phyloP scores from a whole-genome alignment of 1,140 invertebrate species.

The Bicyclus anynana region DNA sequence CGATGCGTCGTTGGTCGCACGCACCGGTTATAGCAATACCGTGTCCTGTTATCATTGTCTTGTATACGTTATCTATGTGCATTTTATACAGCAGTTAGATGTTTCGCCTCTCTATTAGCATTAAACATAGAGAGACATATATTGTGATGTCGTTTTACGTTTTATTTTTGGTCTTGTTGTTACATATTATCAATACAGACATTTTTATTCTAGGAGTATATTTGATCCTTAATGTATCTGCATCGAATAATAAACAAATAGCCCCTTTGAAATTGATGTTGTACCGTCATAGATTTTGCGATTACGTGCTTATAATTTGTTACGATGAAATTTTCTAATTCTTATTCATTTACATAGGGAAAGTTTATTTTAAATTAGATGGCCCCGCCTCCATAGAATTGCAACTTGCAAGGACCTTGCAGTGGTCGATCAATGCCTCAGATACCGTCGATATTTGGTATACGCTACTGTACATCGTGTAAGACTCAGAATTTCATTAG shows the following conservation, averaged over 20 bases:
- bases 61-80: constrained; percentile 72
- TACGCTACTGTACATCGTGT: constrained; percentile 42
- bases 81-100: constrained; percentile 70
- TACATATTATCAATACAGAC: constrained; percentile 45
- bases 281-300: constrained; percentile 59
- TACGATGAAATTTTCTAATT: constrained; percentile 48
- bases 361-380: constrained; percentile 64
- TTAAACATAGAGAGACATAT: constrained; percentile 57
- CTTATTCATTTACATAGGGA: constrained; percentile 57
- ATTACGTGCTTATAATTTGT: constrained; percentile 52
- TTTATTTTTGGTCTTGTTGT: constrained; percentile 70
- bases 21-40: constrained; percentile 54
- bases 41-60: constrained; percentile 71
- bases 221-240: constrained; percentile 60
- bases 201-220: constrained; percentile 51
- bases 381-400: constrained; percentile 66
- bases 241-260: constrained; percentile 63
- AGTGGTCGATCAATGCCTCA: constrained; percentile 55
- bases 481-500: constrained; percentile 32
- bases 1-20: constrained; percentile 40
- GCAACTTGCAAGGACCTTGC: constrained; percentile 55
- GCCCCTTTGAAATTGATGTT: constrained; percentile 70
- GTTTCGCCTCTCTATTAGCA: constrained; percentile 68
- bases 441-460: constrained; percentile 52
- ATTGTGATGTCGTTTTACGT: constrained; percentile 64